These are phyloP conservation scores for Elanoides forficatus DNA, from an alignment of 2,113 vertebrate species.

Conservation along the genomic window DNA sequence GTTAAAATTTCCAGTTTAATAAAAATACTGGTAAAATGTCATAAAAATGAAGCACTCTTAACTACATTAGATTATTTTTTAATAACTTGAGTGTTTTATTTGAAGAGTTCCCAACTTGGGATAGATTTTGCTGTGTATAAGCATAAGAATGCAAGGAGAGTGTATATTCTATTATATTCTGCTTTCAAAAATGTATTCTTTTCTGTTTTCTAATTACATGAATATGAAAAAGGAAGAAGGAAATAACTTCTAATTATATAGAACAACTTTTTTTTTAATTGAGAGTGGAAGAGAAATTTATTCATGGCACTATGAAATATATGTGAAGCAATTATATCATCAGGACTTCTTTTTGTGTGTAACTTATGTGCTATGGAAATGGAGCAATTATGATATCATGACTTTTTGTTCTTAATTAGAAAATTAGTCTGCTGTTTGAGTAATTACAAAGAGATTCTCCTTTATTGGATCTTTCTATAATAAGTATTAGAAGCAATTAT, in stretches of 20 bases:
- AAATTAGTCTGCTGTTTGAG: conserved; percentile 48
- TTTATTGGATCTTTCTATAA: conserved; percentile 22
- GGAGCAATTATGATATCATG: conserved; percentile 41
- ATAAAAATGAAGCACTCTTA: neutral
- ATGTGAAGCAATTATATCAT: conserved; percentile 44
- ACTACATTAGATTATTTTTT: neutral
- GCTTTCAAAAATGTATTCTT: neutral
- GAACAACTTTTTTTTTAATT: neutral
- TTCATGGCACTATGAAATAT: neutral
- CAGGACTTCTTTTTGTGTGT: conserved; percentile 4
- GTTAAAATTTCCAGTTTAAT: neutral
- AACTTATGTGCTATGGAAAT: conserved; percentile 15
- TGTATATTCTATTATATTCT: neutral
- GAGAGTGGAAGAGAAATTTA: conserved; percentile 2
- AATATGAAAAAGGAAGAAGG: neutral
- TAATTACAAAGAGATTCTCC: conserved; percentile 22
- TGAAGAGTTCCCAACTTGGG: neutral
- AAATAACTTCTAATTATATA: conserved; percentile 44
- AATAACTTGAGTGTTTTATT: neutral
- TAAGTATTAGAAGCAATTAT: conserved; percentile 39
- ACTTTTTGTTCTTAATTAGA: conserved; percentile 57
- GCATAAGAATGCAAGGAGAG: neutral
- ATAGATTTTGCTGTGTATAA: neutral
- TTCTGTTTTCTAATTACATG: conserved; percentile 18
- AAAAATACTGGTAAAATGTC: neutral